Conservation (phyloP, 2,888 invertebrate genomes). For the Slavum lentiscoides region DNA sequence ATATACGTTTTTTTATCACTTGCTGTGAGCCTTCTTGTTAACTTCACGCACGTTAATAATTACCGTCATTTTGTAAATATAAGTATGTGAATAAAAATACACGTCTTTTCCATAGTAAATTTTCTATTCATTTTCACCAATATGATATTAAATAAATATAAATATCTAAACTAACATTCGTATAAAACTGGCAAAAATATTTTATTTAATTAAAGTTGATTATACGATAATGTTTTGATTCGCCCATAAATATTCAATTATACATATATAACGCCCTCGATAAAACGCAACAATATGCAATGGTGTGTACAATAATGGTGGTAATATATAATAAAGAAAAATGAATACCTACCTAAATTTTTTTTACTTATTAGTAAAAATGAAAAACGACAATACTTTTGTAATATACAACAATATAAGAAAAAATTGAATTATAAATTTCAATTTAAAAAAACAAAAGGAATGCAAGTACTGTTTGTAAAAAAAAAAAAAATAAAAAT, state of each 20-base stretch:
- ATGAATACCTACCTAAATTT: no score
- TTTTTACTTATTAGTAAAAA: neutral
- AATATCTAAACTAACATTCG: no score
- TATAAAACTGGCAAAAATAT: slow-evolving; percentile 25
- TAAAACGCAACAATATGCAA: neutral
- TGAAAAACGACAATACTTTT: slow-evolving; percentile 12
- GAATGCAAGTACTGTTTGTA: no score
- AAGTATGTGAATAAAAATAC: no score
- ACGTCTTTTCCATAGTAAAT: no score
- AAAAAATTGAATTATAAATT: neutral
- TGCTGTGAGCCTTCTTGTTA: no score
- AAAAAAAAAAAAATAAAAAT: neutral
- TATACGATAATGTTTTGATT: slow-evolving; percentile 33
- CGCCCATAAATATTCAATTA: neutral
- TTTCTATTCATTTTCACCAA: no score
- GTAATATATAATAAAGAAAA: neutral
- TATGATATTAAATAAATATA: no score
- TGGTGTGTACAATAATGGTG: neutral
- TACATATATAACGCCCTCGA: neutral
- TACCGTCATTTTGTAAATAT: no score
- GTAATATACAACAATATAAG: neutral
- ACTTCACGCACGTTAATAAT: no score
- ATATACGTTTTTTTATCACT: no score
- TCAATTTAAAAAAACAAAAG: neutral
- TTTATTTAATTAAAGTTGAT: neutral